Evolutionary conservation across 2,113 vertebrate genomes (phyloP).

Genomic region (Labeo catla): DNA sequence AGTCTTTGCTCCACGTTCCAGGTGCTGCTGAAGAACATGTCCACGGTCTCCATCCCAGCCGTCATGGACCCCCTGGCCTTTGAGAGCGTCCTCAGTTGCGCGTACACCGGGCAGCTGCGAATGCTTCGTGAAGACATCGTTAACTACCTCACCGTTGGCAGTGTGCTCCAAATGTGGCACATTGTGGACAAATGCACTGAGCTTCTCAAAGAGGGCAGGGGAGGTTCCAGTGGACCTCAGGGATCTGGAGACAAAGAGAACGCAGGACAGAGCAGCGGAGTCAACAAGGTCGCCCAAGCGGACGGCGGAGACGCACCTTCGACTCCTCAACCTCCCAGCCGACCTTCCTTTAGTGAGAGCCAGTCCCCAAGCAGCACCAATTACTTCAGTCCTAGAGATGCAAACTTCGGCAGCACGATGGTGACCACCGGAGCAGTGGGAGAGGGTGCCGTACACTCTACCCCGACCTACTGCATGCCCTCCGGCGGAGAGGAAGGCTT

Average conservation of each 20-base stretch:
- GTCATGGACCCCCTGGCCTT: conserved; percentile 91
- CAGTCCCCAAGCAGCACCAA: conserved; percentile 92
- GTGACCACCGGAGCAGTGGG: conserved; percentile 56
- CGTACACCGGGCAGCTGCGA: conserved; percentile 87
- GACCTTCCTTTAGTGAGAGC: conserved; percentile 79
- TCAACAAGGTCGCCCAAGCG: conserved; percentile 39
- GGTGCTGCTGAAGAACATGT: conserved; percentile 91
- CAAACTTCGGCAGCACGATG: conserved; percentile 58
- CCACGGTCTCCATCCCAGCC: conserved; percentile 84
- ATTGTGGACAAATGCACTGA: conserved; percentile 95
- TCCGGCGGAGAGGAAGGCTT: conserved; percentile 75
- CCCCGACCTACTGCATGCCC: conserved; percentile 76
- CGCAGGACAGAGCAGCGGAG: conserved; percentile 64
- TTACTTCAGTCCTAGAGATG: conserved; percentile 88
- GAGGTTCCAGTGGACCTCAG: conserved; percentile 38
- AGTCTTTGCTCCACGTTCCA: conserved; percentile 62
- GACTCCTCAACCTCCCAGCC: conserved; percentile 65
- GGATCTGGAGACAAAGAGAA: conserved; percentile 46
- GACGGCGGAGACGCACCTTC: conserved; percentile 62
- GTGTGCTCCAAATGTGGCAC: conserved; percentile 97
- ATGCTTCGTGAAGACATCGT: conserved; percentile 90
- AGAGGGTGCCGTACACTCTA: conserved; percentile 68
- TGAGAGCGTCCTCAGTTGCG: conserved; percentile 87
- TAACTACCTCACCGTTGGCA: conserved; percentile 92
- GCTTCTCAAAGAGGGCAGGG: conserved; percentile 81